Evolutionary conservation across 2,888 invertebrate genomes (phyloP).

Genomic region (Coleophora flavipennella): DNA sequence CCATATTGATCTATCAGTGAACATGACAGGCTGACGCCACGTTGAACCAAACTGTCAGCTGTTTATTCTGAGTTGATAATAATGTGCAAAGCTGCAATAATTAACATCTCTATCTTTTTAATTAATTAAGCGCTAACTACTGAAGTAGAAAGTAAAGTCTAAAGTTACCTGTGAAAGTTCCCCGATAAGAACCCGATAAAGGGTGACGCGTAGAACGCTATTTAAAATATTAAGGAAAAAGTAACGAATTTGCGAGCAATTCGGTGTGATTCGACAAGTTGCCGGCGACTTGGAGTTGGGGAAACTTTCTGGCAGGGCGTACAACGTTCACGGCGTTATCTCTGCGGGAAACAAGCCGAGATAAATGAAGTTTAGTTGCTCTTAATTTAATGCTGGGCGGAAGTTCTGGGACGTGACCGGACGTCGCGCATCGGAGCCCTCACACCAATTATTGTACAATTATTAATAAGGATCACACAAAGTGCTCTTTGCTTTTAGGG

Average conservation of each 20-base stretch:
- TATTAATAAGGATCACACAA: constrained; percentile 24
- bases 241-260: constrained; percentile 65
- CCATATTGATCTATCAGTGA: too few species aligned
- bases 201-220: constrained; percentile 43
- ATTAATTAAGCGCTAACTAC: constrained; percentile 1
- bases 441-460: constrained; percentile 47
- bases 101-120: not conserved
- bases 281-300: constrained; percentile 45
- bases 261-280: constrained; percentile 65
- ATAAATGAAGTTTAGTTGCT: constrained; percentile 69
- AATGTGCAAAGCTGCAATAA: not conserved
- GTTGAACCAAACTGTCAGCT: not conserved
- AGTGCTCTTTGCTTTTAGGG: not conserved
- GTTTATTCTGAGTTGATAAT: constrained; percentile 2
- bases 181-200: constrained; percentile 32
- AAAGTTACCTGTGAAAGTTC: constrained; percentile 24
- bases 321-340: constrained; percentile 39
- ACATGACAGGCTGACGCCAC: too few species aligned
- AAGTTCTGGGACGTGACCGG: constrained; percentile 61
- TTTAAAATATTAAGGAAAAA: constrained; percentile 62
- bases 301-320: constrained; percentile 58
- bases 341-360: constrained; percentile 63
- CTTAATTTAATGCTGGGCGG: constrained; percentile 64
- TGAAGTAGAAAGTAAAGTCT: not conserved
- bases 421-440: constrained; percentile 29